phyloP scores from a whole-genome alignment of 1,140 invertebrate genomes.

The Drosophila ficusphila region DNA sequence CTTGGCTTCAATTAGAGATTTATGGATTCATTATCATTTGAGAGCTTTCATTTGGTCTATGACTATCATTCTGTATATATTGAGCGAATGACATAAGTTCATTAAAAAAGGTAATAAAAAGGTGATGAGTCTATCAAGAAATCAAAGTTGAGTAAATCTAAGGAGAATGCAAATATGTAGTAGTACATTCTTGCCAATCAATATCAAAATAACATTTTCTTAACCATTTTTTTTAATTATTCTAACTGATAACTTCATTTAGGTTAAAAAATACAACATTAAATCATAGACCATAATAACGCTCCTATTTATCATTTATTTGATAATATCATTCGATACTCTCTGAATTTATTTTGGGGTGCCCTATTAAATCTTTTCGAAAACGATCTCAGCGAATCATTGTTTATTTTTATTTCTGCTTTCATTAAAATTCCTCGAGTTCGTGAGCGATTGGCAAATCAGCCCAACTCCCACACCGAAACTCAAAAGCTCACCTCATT shows the following conservation, averaged over 20 bases:
- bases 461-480: slow-evolving; percentile 65
- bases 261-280: too few species aligned
- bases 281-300: too few species aligned
- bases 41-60: slow-evolving; percentile 20
- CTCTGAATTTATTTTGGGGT: slow-evolving; percentile 2
- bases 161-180: slow-evolving; percentile 8
- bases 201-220: neutral
- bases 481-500: slow-evolving; percentile 32
- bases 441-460: slow-evolving; percentile 68
- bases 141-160: neutral
- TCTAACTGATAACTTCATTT: too few species aligned
- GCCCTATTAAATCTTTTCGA: slow-evolving; percentile 12
- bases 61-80: slow-evolving; percentile 6
- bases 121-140: slow-evolving; percentile 6
- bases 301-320: too few species aligned
- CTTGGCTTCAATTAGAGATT: slow-evolving; percentile 28
- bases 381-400: slow-evolving; percentile 9
- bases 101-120: slow-evolving; percentile 11
- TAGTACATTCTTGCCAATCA: slow-evolving; percentile 1
- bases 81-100: neutral
- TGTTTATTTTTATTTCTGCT: slow-evolving; percentile 35
- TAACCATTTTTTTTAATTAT: too few species aligned
- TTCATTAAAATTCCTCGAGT: slow-evolving; percentile 72
- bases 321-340: too few species aligned
- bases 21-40: slow-evolving; percentile 16